Evolutionary conservation across 30 jellyfish, hydroid and myxozoan species (phyloP).

Genomic region (Catostylus mosaicus): DNA sequence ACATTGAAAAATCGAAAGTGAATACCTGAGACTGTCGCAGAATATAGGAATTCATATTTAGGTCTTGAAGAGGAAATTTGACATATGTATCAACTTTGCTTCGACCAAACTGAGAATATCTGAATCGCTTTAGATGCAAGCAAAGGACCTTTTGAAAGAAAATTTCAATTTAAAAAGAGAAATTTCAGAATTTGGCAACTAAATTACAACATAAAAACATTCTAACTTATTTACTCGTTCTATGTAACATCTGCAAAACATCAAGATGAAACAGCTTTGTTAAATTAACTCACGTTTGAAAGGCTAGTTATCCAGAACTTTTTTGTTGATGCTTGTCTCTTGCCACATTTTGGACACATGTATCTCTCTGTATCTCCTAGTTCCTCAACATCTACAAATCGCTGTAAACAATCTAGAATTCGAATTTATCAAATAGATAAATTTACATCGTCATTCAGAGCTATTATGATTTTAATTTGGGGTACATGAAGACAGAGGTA

Average conservation of each 20-base stretch:
- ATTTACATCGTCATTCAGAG: too few relatives aligned
- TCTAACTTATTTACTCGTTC: background rate
- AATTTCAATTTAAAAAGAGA: background rate
- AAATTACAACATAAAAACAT: background rate
- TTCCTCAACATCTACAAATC: conserved; percentile 82
- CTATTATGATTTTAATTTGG: too few relatives aligned
- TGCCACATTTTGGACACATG: conserved; percentile 84
- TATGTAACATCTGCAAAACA: too few relatives aligned
- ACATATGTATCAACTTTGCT: conserved; percentile 94
- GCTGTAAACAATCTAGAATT: conserved; percentile 81
- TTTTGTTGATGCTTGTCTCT: conserved; percentile 90
- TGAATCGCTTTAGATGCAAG: conserved; percentile 88
- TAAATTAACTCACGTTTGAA: conserved; percentile 60
- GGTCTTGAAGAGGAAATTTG: conserved; percentile 83
- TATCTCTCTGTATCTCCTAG: conserved; percentile 86
- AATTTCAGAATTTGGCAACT: too few relatives aligned
- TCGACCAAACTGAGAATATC: conserved; percentile 87
- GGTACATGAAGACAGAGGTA: too few relatives aligned
- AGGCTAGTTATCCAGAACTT: conserved; percentile 89
- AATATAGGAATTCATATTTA: conserved; percentile 83
- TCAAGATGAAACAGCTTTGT: too few relatives aligned
- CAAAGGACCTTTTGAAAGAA: conserved; percentile 76
- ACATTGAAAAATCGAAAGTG: too few relatives aligned
- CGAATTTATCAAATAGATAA: background rate
- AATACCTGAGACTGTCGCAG: conserved; percentile 75